phyloP scores from a whole-genome alignment of 2,797 vertebrate species.

The Manis pentadactyla region DNA sequence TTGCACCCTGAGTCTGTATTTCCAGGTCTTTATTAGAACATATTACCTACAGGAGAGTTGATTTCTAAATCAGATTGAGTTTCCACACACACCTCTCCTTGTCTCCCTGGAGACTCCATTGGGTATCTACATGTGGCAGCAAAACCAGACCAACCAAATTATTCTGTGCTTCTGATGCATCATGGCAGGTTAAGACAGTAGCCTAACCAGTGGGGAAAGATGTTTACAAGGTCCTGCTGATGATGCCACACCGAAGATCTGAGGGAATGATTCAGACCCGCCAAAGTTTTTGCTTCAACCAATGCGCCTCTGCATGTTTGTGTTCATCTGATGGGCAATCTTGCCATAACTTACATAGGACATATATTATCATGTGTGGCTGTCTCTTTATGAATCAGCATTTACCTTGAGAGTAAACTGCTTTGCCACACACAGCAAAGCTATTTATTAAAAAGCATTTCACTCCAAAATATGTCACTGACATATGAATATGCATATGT shows the following conservation, averaged over 20 bases:
- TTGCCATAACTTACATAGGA: conserved; percentile 54
- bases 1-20: conserved; percentile 78
- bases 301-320: conserved; percentile 63
- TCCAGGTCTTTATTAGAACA: conserved; percentile 81
- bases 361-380: conserved; percentile 66
- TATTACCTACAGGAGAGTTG: conserved; percentile 79
- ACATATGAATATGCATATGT: not conserved
- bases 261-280: conserved; percentile 70
- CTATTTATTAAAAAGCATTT: conserved; percentile 31
- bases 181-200: conserved; percentile 75
- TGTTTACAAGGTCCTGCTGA: conserved; percentile 74
- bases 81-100: conserved; percentile 69
- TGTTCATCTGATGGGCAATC: conserved; percentile 73
- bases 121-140: conserved; percentile 68
- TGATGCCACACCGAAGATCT: conserved; percentile 71
- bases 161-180: conserved; percentile 60
- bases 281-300: conserved; percentile 40
- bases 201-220: conserved; percentile 63
- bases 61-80: conserved; percentile 80
- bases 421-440: not conserved
- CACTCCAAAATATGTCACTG: not conserved
- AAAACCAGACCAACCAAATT: conserved; percentile 73
- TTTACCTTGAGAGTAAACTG: conserved; percentile 56
- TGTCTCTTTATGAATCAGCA: conserved; percentile 82
- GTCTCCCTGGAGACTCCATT: conserved; percentile 55